Conservation (phyloP, 1,140 invertebrate species). For the Leptopilina clavipes region DNA sequence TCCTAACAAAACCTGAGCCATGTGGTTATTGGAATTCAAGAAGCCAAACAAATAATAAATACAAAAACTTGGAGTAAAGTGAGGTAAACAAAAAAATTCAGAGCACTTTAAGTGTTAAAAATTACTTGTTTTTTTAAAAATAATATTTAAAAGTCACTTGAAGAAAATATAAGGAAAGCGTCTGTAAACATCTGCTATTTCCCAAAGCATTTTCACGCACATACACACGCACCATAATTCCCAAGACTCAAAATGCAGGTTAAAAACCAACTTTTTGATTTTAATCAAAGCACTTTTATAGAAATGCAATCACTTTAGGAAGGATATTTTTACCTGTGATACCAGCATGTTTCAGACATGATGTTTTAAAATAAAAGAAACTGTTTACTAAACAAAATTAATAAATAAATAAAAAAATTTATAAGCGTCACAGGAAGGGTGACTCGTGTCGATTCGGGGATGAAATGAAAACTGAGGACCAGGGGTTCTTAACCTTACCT, state of each 20-base stretch:
- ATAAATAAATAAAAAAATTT: neutral
- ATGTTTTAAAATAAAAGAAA: neutral
- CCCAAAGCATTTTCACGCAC: neutral
- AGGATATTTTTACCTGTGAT: conserved; percentile 51
- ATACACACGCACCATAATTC: neutral
- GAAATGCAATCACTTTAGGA: conserved; percentile 25
- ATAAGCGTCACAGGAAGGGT: conserved; percentile 14
- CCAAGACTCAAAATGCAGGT: conserved; percentile 25
- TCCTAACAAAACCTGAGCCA: no score
- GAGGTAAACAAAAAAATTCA: neutral
- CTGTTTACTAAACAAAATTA: neutral
- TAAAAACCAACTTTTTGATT: neutral
- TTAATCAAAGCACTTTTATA: neutral
- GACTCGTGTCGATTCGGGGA: conserved; percentile 12
- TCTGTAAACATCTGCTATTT: neutral
- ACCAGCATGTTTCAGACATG: conserved; percentile 52
- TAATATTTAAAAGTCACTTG: neutral
- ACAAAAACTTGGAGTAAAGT: no score
- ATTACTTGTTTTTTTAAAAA: neutral
- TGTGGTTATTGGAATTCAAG: no score
- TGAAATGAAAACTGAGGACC: conserved; percentile 21
- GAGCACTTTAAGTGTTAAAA: neutral
- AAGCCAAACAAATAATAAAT: no score
- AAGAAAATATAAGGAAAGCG: conserved; percentile 19
- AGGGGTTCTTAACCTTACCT: conserved; percentile 56